A percentile compares a stretch with the other conserved stretches of the same genome.
Evolutionary conservation across 2,888 invertebrate species (phyloP).

Genomic region (Penaeus monodon): DNA sequence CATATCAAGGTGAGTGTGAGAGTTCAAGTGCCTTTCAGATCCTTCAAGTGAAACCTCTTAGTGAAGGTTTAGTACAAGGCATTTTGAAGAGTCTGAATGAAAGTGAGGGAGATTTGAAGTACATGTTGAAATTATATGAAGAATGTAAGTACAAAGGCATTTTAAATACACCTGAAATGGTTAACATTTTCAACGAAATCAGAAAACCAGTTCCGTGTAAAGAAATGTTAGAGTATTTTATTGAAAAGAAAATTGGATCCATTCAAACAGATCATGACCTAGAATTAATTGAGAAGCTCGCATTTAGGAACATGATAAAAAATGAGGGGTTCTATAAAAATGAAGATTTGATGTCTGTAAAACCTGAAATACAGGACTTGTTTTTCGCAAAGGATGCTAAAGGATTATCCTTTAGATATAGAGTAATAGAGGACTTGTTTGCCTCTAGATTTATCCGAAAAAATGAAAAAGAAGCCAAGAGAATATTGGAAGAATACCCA

Average conservation of each 20-base stretch:
- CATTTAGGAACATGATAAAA: too few species aligned
- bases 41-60: not conserved
- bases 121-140: not conserved
- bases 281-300: not conserved
- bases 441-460: too few species aligned
- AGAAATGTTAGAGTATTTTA: slow-evolving; percentile 10
- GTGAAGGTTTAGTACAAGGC: not conserved
- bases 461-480: too few species aligned
- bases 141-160: slow-evolving; percentile 26
- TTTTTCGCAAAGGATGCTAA: too few species aligned
- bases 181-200: slow-evolving; percentile 20
- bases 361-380: too few species aligned
- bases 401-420: too few species aligned
- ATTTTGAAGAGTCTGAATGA: not conserved
- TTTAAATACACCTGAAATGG: slow-evolving; percentile 37
- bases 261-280: not conserved
- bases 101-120: not conserved
- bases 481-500: too few species aligned
- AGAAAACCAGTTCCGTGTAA: not conserved
- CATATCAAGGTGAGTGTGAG: not conserved
- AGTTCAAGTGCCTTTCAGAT: too few species aligned
- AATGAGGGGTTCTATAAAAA: too few species aligned
- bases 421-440: too few species aligned
- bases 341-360: too few species aligned
- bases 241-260: slow-evolving; percentile 13